These are phyloP conservation scores for Polypedilum vanderplanki DNA, from an alignment of 1,140 invertebrate species.

Conservation along the genomic window DNA sequence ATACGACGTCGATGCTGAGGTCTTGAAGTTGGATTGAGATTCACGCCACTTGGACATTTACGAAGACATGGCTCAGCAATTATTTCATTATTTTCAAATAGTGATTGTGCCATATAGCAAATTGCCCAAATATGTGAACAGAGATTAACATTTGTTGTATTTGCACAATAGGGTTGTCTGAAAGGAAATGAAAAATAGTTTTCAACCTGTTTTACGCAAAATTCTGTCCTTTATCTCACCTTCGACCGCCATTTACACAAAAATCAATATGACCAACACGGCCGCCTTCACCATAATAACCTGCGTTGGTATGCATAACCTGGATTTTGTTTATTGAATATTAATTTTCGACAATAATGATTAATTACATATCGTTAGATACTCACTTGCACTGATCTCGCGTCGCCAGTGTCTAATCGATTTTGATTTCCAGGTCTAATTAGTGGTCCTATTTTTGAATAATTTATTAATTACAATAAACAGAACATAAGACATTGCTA, in stretches of 20 bases:
- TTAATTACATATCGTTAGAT: no score
- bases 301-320: constrained; percentile 62
- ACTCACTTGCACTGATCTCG: constrained; percentile 59
- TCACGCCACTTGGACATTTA: constrained; percentile 44
- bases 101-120: constrained; percentile 51
- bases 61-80: constrained; percentile 49
- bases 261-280: constrained; percentile 64
- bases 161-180: constrained; percentile 61
- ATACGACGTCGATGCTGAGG: constrained; percentile 35
- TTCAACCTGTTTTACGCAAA: neutral
- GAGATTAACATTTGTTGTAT: constrained; percentile 51
- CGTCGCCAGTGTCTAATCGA: constrained; percentile 59
- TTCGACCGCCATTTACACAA: constrained; percentile 65
- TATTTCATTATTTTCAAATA: constrained; percentile 39
- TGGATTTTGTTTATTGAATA: no score
- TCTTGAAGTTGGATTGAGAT: neutral
- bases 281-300: constrained; percentile 62
- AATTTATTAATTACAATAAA: neutral
- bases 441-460: constrained; percentile 46
- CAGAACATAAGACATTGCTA: neutral
- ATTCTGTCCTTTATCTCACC: neutral
- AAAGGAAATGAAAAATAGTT: neutral
- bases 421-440: constrained; percentile 53
- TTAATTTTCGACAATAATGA: no score
- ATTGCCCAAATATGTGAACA: constrained; percentile 50